phyloP scores from a whole-genome alignment of 2,797 vertebrate species.

The Acridotheres tristis region DNA sequence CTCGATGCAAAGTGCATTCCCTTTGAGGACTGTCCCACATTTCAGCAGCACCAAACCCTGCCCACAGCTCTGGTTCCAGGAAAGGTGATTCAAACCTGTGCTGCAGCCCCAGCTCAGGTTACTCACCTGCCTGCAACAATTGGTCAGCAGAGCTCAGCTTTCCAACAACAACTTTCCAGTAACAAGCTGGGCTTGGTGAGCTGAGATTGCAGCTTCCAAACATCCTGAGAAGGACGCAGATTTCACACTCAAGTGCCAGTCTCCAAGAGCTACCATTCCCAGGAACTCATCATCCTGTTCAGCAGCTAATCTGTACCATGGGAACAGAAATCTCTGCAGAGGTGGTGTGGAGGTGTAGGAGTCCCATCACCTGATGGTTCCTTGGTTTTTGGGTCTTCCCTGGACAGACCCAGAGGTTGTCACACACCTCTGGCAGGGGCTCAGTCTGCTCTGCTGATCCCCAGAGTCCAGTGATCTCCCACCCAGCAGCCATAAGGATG shows the following conservation, averaged over 20 bases:
- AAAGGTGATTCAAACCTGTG: neutral
- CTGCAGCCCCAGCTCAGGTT: neutral
- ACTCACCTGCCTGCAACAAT: neutral
- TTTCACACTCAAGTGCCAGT: neutral
- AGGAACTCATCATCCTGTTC: neutral
- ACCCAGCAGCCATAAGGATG: neutral
- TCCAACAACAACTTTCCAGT: conserved; percentile 31
- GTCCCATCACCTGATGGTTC: neutral
- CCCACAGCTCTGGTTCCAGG: neutral
- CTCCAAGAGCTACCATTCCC: neutral
- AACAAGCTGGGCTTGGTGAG: neutral
- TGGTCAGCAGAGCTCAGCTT: neutral
- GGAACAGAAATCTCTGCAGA: neutral
- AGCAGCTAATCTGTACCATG: neutral
- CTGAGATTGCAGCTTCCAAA: neutral
- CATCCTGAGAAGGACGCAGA: neutral
- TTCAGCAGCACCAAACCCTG: neutral
- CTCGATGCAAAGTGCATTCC: neutral
- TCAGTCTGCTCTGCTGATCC: neutral
- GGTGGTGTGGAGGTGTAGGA: neutral
- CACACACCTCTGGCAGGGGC: neutral
- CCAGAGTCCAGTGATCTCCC: neutral
- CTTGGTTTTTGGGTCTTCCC: neutral
- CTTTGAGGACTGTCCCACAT: neutral
- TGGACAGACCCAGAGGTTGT: neutral